Evolutionary conservation across 2,888 invertebrate genomes (phyloP), one percentile per base, ranked within the genome.

Genomic region (Drosophila prolongata): DNA sequence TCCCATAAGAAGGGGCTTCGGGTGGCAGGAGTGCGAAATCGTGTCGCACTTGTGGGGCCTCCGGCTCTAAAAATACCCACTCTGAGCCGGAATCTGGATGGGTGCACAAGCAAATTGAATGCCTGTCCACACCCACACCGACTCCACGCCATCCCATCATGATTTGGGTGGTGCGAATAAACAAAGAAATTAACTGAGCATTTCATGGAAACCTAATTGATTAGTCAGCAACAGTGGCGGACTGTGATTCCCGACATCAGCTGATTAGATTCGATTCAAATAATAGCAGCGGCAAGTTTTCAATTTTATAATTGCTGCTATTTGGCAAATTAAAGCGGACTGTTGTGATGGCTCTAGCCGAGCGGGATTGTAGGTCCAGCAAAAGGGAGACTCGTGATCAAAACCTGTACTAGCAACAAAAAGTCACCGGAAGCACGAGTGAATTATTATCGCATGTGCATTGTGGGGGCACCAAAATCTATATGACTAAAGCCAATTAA

Each of bases 291-390:
- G 53, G 70, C 55, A 71, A 71, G 62, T 71, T 62, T 56, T 69
- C 61, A 68, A 70, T 70, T 69, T 50, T 44, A 54, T 62, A 71
- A 71, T 71, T 70, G 52, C 70, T 16, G 70, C 42, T 70, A 70
- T 44, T 70, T 61, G 62, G 44, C 13, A 54, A 67, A 56, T 37
- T 42, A 40, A 60, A 40, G 46, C 24, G 30, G 10, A 14, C 13
- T 27, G 54, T 61, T 27, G 54, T 61, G 50, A 38, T 40, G 44
- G 53, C 14, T 34, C 46, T 44, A 38, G 14, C 24, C 34, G 16
- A 24, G 24, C 24, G 24, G 4, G 24, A 3, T 24, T 4, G 24
- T 24, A 4, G 24, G 24, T 35, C 13, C 34, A 49, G 34, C 34
- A 40, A 40, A 50, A 35, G 52, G 34, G 58, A 10, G 27, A 30